Evolutionary conservation across 2,888 invertebrate genomes (phyloP), one percentile per base, ranked within the genome.

Genomic region (Camponotus fellah): DNA sequence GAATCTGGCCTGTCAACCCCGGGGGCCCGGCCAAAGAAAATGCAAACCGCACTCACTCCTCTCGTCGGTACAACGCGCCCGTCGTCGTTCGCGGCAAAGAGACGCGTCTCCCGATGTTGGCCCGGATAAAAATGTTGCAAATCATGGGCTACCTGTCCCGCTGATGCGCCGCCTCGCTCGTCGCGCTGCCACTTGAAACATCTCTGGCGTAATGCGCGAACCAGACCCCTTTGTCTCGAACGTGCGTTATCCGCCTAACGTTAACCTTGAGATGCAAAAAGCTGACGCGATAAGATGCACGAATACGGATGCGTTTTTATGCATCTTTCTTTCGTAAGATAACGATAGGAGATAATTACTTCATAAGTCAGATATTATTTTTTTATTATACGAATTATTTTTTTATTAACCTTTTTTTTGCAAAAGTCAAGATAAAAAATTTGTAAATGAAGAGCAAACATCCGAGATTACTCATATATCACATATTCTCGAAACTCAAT

Each of bases 111-210:
- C 80, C 87, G 93, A 93, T 93, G 88, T 86, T 79, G 83, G 86
- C 80, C 84, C 82, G 92, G 94, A 94, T 93, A 93, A 93, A 90
- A 94, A 94, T 94, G 87, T 93, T 94, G 94, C 94, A 94, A 94
- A 94, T 94, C 94, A 94, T 93, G 92, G 93, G 91, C 94, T 94
- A 94, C 94, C 94, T 94, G 94, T 92, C 90, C 87, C 53, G 53
- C 53, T 53, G 75, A 68, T 72, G 58, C 77, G 83, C 86, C 80
- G 84, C 69, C 56, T 76, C 77, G 86, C 83, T 84, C 86, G 82
- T 88, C 89, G 77, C 85, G 66, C 81, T 60, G 60, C 66, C 66
- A 71, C 65, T 43, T 46, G 37, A 79, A 40, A 80, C 75, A 72
- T 86, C 84, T 84, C 68, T 82, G 62, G 58, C 86, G 64, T 66